phyloP scores from a whole-genome alignment of 2,888 invertebrate species.

The Atethmia centrago region DNA sequence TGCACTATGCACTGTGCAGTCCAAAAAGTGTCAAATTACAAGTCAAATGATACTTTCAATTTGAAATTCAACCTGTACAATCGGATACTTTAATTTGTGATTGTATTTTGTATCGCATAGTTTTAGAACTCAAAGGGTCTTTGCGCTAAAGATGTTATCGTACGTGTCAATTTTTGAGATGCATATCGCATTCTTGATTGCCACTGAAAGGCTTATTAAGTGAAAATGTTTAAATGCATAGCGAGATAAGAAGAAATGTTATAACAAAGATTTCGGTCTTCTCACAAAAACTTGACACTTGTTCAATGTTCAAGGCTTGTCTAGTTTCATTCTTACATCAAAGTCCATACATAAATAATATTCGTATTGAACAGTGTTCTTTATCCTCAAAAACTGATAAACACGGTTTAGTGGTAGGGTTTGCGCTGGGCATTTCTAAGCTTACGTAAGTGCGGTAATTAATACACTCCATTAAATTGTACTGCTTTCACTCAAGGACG shows the following conservation, averaged over 20 bases:
- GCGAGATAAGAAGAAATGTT: conserved; percentile 25
- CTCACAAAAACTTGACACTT: not conserved
- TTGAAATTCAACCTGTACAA: not conserved
- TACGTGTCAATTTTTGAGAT: conserved; percentile 63
- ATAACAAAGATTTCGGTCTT: conserved; percentile 11
- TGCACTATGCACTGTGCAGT: too few relatives aligned
- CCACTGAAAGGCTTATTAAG: conserved; percentile 61
- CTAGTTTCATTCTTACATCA: not conserved
- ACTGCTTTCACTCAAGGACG: too few relatives aligned
- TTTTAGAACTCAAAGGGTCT: not conserved
- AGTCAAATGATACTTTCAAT: too few relatives aligned
- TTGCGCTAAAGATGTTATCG: conserved; percentile 57
- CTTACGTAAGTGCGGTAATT: not conserved
- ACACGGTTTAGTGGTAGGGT: not conserved
- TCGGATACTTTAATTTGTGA: not conserved
- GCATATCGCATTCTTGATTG: conserved; percentile 58
- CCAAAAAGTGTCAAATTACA: too few relatives aligned
- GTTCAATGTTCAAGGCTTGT: not conserved
- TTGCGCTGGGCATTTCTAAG: not conserved
- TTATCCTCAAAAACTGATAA: not conserved
- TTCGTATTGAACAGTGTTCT: not conserved
- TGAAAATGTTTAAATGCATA: conserved; percentile 48
- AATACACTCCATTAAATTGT: not conserved
- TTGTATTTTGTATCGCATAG: not conserved
- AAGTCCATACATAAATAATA: not conserved